phyloP scores from a whole-genome alignment of 2,888 invertebrate species.

The Pollenia labialis region DNA sequence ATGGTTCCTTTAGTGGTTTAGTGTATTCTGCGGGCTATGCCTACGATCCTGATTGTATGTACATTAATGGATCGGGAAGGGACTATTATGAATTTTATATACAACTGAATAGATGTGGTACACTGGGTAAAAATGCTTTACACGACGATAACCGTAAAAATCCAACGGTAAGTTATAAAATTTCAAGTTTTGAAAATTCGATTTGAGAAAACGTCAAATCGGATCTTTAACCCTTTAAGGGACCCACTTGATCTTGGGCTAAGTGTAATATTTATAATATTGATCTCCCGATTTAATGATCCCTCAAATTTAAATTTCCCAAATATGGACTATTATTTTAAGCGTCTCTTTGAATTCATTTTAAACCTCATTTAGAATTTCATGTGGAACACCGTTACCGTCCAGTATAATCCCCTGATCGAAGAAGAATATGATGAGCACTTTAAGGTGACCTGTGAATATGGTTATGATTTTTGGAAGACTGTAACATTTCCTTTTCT shows the following conservation, averaged over 20 bases:
- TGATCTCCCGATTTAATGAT: not conserved
- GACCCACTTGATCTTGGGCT: too few species aligned
- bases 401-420: conserved; percentile 96
- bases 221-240: too few species aligned
- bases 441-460: conserved; percentile 97
- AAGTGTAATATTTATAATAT: too few species aligned
- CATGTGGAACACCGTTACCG: conserved; percentile 98
- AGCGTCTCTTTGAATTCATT: not conserved
- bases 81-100: conserved; percentile 97
- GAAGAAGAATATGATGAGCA: conserved; percentile 98
- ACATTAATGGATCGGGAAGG: conserved; percentile 95
- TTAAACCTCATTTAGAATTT: conserved; percentile 87
- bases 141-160: conserved; percentile 93
- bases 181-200: too few species aligned
- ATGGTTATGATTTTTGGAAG: conserved; percentile 98
- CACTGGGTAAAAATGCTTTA: conserved; percentile 93
- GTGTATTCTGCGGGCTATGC: conserved; percentile 97
- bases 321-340: not conserved
- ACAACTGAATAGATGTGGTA: conserved; percentile 95
- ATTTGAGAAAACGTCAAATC: too few species aligned
- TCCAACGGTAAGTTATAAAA: conserved; percentile 89
- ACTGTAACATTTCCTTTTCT: conserved; percentile 97
- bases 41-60: conserved; percentile 97
- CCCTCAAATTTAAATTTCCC: not conserved
- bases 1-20: conserved; percentile 94